A percentile compares a stretch with the other conserved stretches of the same genome.
Conservation (phyloP, 2,797 vertebrate species). For the Anableps anableps region DNA sequence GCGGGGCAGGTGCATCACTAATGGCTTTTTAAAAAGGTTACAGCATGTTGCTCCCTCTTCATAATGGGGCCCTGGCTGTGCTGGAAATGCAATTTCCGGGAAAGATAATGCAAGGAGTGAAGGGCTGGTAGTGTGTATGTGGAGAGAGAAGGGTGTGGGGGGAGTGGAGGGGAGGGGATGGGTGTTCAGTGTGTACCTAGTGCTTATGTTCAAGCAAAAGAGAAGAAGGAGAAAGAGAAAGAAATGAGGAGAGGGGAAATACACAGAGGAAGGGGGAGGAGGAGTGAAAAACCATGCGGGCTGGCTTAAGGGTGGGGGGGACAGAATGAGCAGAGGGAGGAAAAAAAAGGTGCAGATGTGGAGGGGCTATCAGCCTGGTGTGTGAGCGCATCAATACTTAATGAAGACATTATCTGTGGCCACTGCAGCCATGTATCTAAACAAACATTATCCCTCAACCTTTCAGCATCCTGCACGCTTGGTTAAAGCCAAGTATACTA, state of each 20-base stretch:
- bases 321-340: conserved; percentile 20
- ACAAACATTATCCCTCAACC: conserved; percentile 74
- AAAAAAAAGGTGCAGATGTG: conserved; percentile 34
- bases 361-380: conserved; percentile 48
- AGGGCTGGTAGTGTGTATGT: conserved; percentile 51
- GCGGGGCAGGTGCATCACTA: conserved; percentile 82
- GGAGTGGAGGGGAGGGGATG: conserved; percentile 13
- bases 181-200: conserved; percentile 49
- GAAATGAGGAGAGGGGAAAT: conserved; percentile 32
- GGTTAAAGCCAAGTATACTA: conserved; percentile 68
- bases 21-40: conserved; percentile 88
- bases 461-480: conserved; percentile 68
- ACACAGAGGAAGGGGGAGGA: conserved; percentile 20
- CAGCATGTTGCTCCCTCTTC: conserved; percentile 84
- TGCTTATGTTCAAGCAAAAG: conserved; percentile 61
- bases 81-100: conserved; percentile 87
- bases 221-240: conserved; percentile 21
- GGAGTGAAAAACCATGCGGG: conserved; percentile 4
- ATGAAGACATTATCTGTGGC: conserved; percentile 75
- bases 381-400: conserved; percentile 72
- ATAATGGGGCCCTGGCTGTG: conserved; percentile 85
- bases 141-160: not conserved
- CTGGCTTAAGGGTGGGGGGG: not conserved
- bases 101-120: conserved; percentile 83
- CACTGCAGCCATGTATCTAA: conserved; percentile 63